A percentile compares a stretch with the other conserved stretches of the same genome.
Evolutionary conservation across 2,888 invertebrate genomes (phyloP).

Genomic region (Pocota personata): DNA sequence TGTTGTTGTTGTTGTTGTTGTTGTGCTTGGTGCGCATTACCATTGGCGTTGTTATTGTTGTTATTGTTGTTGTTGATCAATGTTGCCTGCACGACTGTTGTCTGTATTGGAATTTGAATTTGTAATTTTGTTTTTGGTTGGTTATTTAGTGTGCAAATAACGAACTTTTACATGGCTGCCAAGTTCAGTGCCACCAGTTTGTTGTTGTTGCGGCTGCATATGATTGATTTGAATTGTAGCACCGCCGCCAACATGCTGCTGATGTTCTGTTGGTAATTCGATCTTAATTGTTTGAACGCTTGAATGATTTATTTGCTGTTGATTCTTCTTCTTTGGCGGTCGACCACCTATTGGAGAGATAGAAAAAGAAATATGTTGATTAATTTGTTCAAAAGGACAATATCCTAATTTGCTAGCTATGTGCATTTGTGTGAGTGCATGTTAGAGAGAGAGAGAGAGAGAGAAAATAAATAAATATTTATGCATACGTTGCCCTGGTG

Average conservation of each 20-base stretch:
- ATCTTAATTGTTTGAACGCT: constrained; percentile 79
- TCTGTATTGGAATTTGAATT: constrained; percentile 70
- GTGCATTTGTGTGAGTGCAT: background rate
- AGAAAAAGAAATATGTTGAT: constrained; percentile 26
- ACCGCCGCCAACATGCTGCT: constrained; percentile 77
- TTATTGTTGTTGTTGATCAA: constrained; percentile 66
- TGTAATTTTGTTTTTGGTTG: constrained; percentile 66
- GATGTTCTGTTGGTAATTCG: constrained; percentile 79
- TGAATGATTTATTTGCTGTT: constrained; percentile 75
- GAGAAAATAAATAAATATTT: background rate
- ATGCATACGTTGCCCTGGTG: constrained; percentile 80
- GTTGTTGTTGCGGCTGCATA: constrained; percentile 68
- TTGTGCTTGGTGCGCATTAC: constrained; percentile 7
- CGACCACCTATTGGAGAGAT: constrained; percentile 78
- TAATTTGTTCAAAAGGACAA: background rate
- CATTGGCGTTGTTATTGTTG: constrained; percentile 25
- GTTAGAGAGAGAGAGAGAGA: background rate
- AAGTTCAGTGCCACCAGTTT: constrained; percentile 60
- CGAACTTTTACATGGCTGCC: constrained; percentile 81
- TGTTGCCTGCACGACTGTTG: constrained; percentile 70
- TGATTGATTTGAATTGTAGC: constrained; percentile 73
- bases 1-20: constrained; percentile 55
- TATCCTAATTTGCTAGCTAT: background rate
- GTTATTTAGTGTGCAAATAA: constrained; percentile 81
- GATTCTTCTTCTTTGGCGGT: constrained; percentile 81